These are phyloP conservation scores for Gastrophryne carolinensis DNA, from an alignment of 2,797 vertebrate species.

Conservation along the genomic window DNA sequence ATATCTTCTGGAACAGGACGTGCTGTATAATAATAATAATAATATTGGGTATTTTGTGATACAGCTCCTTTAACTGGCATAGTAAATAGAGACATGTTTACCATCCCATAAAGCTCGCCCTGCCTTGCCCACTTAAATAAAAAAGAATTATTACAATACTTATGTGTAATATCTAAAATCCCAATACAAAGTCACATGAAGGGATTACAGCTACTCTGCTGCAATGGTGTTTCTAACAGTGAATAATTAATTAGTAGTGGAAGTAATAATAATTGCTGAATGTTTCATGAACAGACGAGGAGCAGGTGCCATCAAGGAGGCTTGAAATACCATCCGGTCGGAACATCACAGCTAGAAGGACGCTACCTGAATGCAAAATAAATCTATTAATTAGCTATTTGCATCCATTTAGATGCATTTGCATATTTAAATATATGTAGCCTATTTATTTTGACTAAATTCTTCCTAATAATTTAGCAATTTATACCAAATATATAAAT, in stretches of 20 bases:
- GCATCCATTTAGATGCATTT: slow-evolving; percentile 12
- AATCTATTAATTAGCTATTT: slow-evolving; percentile 36
- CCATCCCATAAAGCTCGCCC: no score
- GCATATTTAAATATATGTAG: neutral
- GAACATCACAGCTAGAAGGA: slow-evolving; percentile 29
- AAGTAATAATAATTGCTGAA: slow-evolving; percentile 43
- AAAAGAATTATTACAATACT: neutral
- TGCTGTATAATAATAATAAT: no score
- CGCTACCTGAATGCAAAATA: slow-evolving; percentile 43
- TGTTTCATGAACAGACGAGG: slow-evolving; percentile 25
- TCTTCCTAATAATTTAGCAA: neutral
- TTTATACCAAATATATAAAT: no score
- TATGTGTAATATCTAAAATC: neutral
- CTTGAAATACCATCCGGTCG: slow-evolving; percentile 42
- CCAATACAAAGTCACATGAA: neutral
- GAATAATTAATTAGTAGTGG: slow-evolving; percentile 40
- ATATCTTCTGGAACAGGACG: no score
- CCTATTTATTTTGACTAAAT: neutral
- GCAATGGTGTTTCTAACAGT: slow-evolving; percentile 3
- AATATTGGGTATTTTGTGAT: no score
- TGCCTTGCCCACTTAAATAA: no score
- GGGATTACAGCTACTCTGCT: neutral
- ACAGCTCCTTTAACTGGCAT: no score
- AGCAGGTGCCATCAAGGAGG: slow-evolving; percentile 49
- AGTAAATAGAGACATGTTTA: no score